Evolutionary conservation across 2,888 invertebrate genomes (phyloP).

Genomic region (Drosophila nigricruria): DNA sequence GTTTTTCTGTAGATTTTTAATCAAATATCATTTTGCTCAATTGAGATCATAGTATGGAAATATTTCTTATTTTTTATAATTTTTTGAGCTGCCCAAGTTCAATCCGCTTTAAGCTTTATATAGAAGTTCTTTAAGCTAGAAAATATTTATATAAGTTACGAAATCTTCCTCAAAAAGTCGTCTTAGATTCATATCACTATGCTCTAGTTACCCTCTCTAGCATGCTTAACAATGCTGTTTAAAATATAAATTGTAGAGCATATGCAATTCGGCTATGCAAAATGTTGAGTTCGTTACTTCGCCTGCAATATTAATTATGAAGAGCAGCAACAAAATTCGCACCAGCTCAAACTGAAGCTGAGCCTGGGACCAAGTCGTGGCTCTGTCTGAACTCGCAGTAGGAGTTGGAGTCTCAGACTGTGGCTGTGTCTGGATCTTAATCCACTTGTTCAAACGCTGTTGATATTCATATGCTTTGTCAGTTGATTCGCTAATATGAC

Average conservation of each 20-base stretch:
- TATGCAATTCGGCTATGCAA: not conserved
- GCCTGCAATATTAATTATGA: constrained; percentile 72
- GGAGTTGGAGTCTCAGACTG: constrained; percentile 10
- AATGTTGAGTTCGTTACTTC: not conserved
- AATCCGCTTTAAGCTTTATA: no score
- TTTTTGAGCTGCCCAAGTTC: not conserved
- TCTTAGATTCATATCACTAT: not conserved
- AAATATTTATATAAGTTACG: not conserved
- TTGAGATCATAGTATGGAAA: not conserved
- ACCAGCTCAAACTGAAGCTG: constrained; percentile 21
- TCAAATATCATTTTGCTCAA: no score
- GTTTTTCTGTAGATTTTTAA: no score
- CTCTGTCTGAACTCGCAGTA: not conserved
- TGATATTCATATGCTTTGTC: constrained; percentile 82
- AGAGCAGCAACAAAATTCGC: constrained; percentile 30
- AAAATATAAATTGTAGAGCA: constrained; percentile 3
- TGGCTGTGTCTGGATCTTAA: constrained; percentile 52
- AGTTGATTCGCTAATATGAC: constrained; percentile 81
- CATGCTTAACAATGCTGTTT: not conserved
- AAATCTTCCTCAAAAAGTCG: not conserved
- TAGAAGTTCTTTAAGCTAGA: no score
- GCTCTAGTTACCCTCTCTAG: not conserved
- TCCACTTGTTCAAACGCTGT: constrained; percentile 80
- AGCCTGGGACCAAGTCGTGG: constrained; percentile 14
- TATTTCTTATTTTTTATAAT: not conserved